Evolutionary conservation across 2,113 vertebrate genomes (phyloP).

Genomic region (Mesocricetus auratus): DNA sequence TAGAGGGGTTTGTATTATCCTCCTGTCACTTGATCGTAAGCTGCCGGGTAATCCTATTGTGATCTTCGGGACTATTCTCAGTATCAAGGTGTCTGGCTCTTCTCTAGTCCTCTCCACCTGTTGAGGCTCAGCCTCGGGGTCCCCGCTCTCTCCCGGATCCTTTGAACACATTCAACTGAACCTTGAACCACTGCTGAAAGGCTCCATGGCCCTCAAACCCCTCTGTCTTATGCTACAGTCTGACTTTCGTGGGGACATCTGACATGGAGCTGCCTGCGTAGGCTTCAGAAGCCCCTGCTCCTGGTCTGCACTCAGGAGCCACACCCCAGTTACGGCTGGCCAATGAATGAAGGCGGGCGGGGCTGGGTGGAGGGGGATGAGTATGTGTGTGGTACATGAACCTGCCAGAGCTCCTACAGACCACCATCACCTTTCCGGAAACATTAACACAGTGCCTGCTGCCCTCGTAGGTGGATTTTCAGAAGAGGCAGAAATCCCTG

Average conservation of each 20-base stretch:
- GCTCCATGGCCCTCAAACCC: too few species aligned
- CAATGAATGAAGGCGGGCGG: background rate
- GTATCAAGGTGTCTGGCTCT: background rate
- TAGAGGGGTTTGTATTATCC: background rate
- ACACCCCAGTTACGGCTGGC: background rate
- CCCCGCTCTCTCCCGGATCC: background rate
- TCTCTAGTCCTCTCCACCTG: background rate
- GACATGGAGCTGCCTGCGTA: background rate
- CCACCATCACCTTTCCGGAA: background rate
- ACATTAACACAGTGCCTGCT: background rate
- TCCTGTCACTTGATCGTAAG: constrained; percentile 2
- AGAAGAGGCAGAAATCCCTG: constrained; percentile 90
- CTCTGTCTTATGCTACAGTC: background rate
- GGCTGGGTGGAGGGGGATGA: background rate
- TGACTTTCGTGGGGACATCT: background rate
- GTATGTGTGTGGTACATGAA: background rate
- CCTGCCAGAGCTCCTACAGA: background rate
- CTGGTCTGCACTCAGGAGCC: background rate
- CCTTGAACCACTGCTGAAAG: background rate
- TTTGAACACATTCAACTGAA: background rate
- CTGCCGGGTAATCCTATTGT: background rate
- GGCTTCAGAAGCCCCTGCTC: background rate
- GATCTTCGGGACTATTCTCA: background rate
- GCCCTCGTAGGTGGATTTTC: constrained; percentile 91
- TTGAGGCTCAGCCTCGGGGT: background rate